Conservation (phyloP, 2,888 invertebrate genomes). For the Chrysina gloriosa region DNA sequence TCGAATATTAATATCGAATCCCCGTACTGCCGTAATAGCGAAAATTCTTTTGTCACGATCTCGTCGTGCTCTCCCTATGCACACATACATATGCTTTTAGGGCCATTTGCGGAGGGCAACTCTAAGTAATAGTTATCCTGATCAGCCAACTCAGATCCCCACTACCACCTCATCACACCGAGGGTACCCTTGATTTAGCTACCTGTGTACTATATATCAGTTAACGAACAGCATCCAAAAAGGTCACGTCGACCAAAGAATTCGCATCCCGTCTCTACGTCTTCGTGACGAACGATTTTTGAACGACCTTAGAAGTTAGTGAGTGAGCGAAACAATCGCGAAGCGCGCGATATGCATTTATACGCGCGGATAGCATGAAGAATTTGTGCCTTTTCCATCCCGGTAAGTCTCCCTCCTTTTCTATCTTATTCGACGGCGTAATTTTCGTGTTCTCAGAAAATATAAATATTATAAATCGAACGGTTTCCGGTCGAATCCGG, state of each 20-base stretch:
- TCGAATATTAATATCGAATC: slow-evolving; percentile 58
- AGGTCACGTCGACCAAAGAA: slow-evolving; percentile 44
- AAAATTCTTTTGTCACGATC: slow-evolving; percentile 54
- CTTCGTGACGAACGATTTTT: neutral
- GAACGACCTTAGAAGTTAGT: neutral
- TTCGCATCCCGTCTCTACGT: neutral
- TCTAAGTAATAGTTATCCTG: slow-evolving; percentile 53
- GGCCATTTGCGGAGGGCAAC: slow-evolving; percentile 49
- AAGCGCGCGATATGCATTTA: neutral
- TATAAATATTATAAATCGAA: slow-evolving; percentile 18
- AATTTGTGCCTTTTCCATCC: neutral
- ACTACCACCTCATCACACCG: slow-evolving; percentile 41
- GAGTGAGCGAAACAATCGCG: neutral
- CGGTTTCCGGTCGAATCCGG: neutral
- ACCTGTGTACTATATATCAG: slow-evolving; percentile 52
- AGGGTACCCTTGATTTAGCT: slow-evolving; percentile 53
- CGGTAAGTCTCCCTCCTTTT: neutral
- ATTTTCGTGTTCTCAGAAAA: neutral
- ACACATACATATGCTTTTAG: slow-evolving; percentile 48
- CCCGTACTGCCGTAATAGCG: slow-evolving; percentile 51
- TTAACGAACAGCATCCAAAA: slow-evolving; percentile 50
- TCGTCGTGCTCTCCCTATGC: slow-evolving; percentile 42
- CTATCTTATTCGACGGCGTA: neutral
- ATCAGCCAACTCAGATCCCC: slow-evolving; percentile 48
- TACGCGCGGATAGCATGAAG: neutral